Evolutionary conservation across 2,113 vertebrate genomes (phyloP).

Genomic region (Sebastes fasciatus): DNA sequence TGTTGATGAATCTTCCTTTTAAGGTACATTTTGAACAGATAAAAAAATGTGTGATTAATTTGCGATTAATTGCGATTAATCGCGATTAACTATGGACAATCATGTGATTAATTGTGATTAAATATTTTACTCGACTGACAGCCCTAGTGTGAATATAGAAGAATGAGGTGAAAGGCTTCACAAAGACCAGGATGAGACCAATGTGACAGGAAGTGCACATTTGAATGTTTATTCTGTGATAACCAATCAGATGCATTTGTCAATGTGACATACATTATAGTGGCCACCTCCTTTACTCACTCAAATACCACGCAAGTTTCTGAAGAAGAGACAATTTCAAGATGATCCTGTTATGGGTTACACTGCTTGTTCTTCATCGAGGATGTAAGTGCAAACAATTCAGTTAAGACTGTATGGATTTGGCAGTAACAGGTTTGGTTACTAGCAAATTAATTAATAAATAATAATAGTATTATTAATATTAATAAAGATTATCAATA

Average conservation of each 20-base stretch:
- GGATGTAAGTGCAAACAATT: constrained; percentile 6
- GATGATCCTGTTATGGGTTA: constrained; percentile 27
- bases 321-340: not conserved
- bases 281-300: not conserved
- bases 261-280: not conserved
- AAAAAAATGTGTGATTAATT: too few species aligned
- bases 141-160: not conserved
- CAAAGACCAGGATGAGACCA: not conserved
- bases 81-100: too few species aligned
- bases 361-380: constrained; percentile 15
- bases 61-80: too few species aligned
- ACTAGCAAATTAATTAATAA: too few species aligned
- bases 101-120: too few species aligned
- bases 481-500: too few species aligned
- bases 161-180: not conserved
- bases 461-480: too few species aligned
- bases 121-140: too few species aligned
- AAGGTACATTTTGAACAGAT: too few species aligned
- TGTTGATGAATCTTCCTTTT: too few species aligned
- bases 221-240: not conserved
- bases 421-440: too few species aligned
- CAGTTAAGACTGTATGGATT: too few species aligned
- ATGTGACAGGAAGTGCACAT: not conserved
- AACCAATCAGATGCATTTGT: constrained; percentile 29
- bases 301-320: not conserved